Conservation (phyloP, 2,797 vertebrate genomes). For the Siniperca undulata region DNA sequence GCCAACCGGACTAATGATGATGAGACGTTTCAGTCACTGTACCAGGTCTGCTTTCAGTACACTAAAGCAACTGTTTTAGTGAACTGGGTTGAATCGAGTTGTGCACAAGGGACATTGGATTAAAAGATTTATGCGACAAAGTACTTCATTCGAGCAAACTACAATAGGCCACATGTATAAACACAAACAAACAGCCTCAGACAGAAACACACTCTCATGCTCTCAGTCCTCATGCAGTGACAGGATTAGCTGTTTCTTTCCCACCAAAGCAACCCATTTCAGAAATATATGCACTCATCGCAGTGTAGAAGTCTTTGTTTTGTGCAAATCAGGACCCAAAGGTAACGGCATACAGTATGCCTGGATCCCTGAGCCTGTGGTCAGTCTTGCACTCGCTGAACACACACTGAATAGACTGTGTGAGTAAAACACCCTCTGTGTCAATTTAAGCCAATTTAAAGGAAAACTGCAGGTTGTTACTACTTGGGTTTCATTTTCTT, state of each 20-base stretch:
- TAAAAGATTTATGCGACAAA: slow-evolving; percentile 83
- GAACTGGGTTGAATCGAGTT: slow-evolving; percentile 63
- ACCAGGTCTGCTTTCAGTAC: slow-evolving; percentile 39
- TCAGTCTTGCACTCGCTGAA: not conserved
- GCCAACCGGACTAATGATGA: slow-evolving; percentile 35
- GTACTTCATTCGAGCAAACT: slow-evolving; percentile 69
- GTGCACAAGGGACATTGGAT: slow-evolving; percentile 70
- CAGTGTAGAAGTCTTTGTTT: slow-evolving; percentile 26
- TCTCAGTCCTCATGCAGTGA: slow-evolving; percentile 22
- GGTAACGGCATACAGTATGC: not conserved
- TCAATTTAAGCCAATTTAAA: slow-evolving; percentile 10
- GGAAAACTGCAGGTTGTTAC: not conserved
- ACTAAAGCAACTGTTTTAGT: slow-evolving; percentile 52
- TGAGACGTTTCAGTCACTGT: slow-evolving; percentile 44
- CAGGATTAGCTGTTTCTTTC: slow-evolving; percentile 47
- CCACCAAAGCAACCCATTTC: slow-evolving; percentile 21
- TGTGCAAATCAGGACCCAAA: slow-evolving; percentile 2
- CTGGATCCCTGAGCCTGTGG: not conserved
- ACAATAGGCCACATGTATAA: slow-evolving; percentile 69
- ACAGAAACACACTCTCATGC: slow-evolving; percentile 40
- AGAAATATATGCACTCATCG: slow-evolving; percentile 3
- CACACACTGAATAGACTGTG: not conserved
- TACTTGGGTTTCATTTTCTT: not conserved
- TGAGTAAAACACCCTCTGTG: not conserved
- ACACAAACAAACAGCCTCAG: slow-evolving; percentile 66